Percentiles rank a stretch among this genome's conserved stretches.
Evolutionary conservation across 1,140 invertebrate species (phyloP).

Genomic region (Vollenhovia emeryi): DNA sequence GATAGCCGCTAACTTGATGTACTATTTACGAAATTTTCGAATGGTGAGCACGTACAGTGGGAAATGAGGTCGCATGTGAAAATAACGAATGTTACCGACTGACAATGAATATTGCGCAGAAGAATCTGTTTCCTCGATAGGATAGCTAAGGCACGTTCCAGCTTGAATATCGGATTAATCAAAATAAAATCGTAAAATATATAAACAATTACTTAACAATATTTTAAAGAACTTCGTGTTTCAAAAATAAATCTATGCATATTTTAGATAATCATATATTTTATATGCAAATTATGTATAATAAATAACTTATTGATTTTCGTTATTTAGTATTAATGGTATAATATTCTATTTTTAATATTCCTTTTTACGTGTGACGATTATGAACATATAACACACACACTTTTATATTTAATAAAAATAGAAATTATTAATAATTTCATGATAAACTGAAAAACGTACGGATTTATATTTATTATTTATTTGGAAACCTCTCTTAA

Average conservation of each 20-base stretch:
- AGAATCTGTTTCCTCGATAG: background rate
- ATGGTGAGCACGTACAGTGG: background rate
- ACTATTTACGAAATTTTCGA: conserved; percentile 42
- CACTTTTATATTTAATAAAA: background rate
- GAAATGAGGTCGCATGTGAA: conserved; percentile 38
- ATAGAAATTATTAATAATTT: background rate
- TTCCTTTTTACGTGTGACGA: too few relatives aligned
- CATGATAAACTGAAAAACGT: background rate
- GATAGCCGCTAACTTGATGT: conserved; percentile 29
- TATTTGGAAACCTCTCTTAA: background rate
- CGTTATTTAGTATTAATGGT: background rate
- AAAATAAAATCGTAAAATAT: background rate
- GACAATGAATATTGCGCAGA: background rate
- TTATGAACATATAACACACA: too few relatives aligned
- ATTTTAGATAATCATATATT: background rate
- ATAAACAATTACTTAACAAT: background rate
- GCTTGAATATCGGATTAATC: background rate
- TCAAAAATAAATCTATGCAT: background rate
- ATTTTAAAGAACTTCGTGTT: background rate
- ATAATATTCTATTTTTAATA: background rate
- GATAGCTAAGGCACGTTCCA: background rate
- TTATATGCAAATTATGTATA: background rate
- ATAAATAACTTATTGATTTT: background rate
- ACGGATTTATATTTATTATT: background rate
- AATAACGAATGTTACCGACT: conserved; percentile 27